Evolutionary conservation across 2,113 vertebrate genomes (phyloP).

Genomic region (Mormyrus iriodes): DNA sequence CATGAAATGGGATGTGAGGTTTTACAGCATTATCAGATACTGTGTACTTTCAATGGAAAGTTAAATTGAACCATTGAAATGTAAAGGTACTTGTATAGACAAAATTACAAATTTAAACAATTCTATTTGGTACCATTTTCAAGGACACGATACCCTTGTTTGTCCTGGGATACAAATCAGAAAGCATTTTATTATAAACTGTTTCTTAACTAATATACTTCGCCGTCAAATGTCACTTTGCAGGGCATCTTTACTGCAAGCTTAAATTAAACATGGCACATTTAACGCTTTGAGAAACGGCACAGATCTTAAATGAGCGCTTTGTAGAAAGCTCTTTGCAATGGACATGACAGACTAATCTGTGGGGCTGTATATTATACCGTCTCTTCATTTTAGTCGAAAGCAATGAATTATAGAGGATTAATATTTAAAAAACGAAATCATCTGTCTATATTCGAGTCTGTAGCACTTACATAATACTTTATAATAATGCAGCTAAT

Average conservation of each 20-base stretch:
- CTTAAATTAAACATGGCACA: not conserved
- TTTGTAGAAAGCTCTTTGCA: not conserved
- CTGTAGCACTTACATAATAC: not conserved
- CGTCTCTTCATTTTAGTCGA: not conserved
- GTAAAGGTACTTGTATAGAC: not conserved
- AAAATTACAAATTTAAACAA: not conserved
- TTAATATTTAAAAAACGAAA: not conserved
- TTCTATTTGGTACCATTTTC: not conserved
- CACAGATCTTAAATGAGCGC: not conserved
- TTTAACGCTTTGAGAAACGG: not conserved
- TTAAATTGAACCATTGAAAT: not conserved
- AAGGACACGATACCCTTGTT: not conserved
- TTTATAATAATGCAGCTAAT: not conserved
- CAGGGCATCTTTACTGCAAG: not conserved
- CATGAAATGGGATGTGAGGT: not conserved
- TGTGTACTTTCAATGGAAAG: not conserved
- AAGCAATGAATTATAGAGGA: not conserved
- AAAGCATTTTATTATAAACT: not conserved
- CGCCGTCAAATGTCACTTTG: not conserved
- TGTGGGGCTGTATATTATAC: not conserved
- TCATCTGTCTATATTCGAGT: too few species aligned
- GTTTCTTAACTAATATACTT: not conserved
- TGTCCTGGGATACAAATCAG: not conserved
- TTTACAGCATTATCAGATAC: not conserved
- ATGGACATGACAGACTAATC: not conserved